Evolutionary conservation across 2,888 invertebrate species (phyloP).

Genomic region (Dione vanillae): DNA sequence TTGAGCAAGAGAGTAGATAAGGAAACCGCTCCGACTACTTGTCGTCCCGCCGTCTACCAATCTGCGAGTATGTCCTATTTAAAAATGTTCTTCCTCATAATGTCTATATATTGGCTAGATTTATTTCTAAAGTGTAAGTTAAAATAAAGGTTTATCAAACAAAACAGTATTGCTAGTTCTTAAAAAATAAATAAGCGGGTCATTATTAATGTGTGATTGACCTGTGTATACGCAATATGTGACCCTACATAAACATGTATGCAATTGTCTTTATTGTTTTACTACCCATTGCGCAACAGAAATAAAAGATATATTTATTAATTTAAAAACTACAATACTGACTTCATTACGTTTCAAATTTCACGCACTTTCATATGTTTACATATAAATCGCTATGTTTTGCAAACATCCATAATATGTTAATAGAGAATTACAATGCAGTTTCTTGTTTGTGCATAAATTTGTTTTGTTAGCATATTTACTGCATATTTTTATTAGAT

Average conservation of each 20-base stretch:
- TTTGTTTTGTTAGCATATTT: neutral
- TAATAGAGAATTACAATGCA: slow-evolving; percentile 9
- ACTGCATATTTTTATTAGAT: too few species aligned
- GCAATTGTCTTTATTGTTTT: slow-evolving; percentile 23
- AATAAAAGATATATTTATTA: slow-evolving; percentile 13
- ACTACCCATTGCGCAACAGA: neutral
- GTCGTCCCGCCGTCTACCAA: slow-evolving; percentile 40
- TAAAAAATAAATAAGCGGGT: slow-evolving; percentile 43
- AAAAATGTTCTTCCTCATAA: slow-evolving; percentile 40
- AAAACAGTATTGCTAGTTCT: neutral
- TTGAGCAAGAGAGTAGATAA: slow-evolving; percentile 29
- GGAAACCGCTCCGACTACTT: slow-evolving; percentile 31
- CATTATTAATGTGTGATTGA: slow-evolving; percentile 53
- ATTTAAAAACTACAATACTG: neutral
- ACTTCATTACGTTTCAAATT: slow-evolving; percentile 13
- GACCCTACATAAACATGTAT: slow-evolving; percentile 46
- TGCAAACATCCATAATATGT: slow-evolving; percentile 23
- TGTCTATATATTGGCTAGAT: neutral
- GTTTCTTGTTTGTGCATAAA: slow-evolving; percentile 19
- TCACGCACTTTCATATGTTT: slow-evolving; percentile 8
- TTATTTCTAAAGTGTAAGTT: neutral
- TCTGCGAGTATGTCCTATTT: slow-evolving; percentile 6
- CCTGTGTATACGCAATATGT: slow-evolving; percentile 46
- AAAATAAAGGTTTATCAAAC: neutral
- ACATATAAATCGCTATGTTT: slow-evolving; percentile 32